Evolutionary conservation across 2,888 invertebrate genomes (phyloP).

Genomic region (Leucophenga montana): DNA sequence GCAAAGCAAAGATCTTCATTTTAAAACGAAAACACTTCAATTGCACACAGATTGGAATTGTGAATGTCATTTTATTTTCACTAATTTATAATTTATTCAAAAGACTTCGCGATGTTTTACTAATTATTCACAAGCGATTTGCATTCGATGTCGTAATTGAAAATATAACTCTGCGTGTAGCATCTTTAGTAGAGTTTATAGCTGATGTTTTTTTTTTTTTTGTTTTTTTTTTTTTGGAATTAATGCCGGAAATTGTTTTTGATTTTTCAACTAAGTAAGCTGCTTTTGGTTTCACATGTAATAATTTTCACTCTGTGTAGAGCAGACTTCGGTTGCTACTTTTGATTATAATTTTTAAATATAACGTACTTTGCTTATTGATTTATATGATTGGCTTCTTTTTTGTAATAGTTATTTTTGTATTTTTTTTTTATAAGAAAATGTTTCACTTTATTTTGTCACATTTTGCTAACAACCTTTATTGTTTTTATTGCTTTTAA

Average conservation of each 20-base stretch:
- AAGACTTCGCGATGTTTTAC: not conserved
- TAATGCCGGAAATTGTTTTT: no score
- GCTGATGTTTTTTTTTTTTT: no score
- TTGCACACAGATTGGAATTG: no score
- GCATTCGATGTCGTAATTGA: no score
- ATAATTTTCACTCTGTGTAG: no score
- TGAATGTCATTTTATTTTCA: no score
- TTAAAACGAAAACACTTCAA: constrained; percentile 3
- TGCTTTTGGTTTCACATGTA: not conserved
- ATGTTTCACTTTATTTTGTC: not conserved
- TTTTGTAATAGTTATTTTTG: not conserved
- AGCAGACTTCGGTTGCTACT: not conserved
- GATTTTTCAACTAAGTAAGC: no score
- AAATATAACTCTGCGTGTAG: no score
- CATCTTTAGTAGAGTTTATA: no score
- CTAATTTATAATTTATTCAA: not conserved
- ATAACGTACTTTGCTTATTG: not conserved
- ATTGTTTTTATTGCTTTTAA: constrained; percentile 11
- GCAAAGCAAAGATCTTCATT: constrained; percentile 61
- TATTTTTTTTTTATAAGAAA: not conserved
- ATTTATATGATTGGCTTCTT: not conserved
- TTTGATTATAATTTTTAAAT: not conserved
- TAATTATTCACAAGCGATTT: constrained; percentile 3
- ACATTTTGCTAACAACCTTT: constrained; percentile 18
- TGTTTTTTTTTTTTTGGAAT: no score